A percentile compares a stretch with the other conserved stretches of the same genome.
Conservation (phyloP, 2,113 vertebrate genomes). For the Chascanopsetta lugubris region DNA sequence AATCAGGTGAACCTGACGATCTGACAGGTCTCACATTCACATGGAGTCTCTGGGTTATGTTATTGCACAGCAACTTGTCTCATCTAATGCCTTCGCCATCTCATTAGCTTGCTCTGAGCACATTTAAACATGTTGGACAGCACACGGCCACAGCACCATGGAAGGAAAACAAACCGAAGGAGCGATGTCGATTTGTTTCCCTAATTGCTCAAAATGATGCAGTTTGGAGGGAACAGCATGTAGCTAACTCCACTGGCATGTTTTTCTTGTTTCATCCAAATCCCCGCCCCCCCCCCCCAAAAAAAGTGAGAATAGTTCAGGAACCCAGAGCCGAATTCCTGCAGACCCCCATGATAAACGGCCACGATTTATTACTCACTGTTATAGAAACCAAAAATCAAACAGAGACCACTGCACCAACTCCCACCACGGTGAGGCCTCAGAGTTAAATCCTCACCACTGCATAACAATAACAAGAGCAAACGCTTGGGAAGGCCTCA, state of each 20-base stretch:
- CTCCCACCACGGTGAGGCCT: constrained; percentile 36
- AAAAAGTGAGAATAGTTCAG: constrained; percentile 46
- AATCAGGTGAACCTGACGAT: too few species aligned
- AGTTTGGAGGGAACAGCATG: constrained; percentile 22
- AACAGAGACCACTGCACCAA: constrained; percentile 41
- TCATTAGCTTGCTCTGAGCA: constrained; percentile 1
- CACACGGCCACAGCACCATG: constrained; percentile 1
- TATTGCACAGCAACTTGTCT: neutral
- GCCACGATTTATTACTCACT: constrained; percentile 67
- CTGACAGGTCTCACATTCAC: neutral
- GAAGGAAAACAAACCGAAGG: constrained; percentile 39
- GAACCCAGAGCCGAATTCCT: constrained; percentile 60
- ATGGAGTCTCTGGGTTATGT: neutral
- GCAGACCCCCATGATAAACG: constrained; percentile 51
- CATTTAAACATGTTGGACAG: neutral
- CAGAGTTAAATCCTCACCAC: constrained; percentile 47
- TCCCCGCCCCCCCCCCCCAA: too few species aligned
- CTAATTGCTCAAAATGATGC: constrained; percentile 41
- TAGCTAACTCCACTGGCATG: constrained; percentile 28
- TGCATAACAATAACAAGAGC: constrained; percentile 59
- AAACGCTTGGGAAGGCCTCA: constrained; percentile 32
- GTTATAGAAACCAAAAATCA: constrained; percentile 53
- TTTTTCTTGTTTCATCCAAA: constrained; percentile 52
- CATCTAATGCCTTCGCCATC: constrained; percentile 6
- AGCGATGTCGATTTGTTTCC: constrained; percentile 36